These are phyloP conservation scores for Galaxias olidus DNA, from an alignment of 2,797 vertebrate species.

Conservation along the genomic window DNA sequence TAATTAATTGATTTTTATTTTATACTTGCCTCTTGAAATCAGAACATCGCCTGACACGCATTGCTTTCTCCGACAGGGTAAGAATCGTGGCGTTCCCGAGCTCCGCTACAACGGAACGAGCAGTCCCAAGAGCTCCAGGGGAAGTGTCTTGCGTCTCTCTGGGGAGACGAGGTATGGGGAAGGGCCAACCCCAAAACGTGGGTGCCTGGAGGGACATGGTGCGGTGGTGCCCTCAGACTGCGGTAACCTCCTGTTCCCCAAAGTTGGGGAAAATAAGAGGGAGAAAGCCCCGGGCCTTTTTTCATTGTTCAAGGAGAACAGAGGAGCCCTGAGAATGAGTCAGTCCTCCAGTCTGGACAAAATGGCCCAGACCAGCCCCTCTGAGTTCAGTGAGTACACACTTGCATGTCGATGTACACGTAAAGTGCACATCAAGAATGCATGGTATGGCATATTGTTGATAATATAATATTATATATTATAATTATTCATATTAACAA, in stretches of 20 bases:
- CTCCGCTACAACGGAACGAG: conserved; percentile 42
- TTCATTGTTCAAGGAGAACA: neutral
- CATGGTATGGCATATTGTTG: too few relatives aligned
- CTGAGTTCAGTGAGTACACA: conserved; percentile 71
- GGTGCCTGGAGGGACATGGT: conserved; percentile 9
- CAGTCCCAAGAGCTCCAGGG: conserved; percentile 44
- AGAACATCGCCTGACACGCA: too few relatives aligned
- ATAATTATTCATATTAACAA: too few relatives aligned
- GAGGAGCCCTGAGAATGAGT: neutral
- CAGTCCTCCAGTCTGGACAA: conserved; percentile 12
- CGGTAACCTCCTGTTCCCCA: conserved; percentile 52
- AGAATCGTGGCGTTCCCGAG: conserved; percentile 21
- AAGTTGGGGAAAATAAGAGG: conserved; percentile 45
- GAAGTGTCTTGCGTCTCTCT: conserved; percentile 62
- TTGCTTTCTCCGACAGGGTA: conserved; percentile 42
- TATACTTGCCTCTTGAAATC: neutral
- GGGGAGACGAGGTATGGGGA: conserved; percentile 33
- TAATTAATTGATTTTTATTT: neutral
- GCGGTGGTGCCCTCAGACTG: neutral
- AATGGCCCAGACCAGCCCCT: neutral
- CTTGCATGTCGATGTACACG: neutral
- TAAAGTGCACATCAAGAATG: too few relatives aligned
- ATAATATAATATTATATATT: too few relatives aligned
- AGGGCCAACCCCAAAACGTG: neutral
- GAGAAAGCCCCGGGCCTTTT: conserved; percentile 16